Percentiles rank a stretch among this genome's conserved stretches.
Conservation (phyloP, 2,888 invertebrate genomes). For the Agonopterix heracliana region DNA sequence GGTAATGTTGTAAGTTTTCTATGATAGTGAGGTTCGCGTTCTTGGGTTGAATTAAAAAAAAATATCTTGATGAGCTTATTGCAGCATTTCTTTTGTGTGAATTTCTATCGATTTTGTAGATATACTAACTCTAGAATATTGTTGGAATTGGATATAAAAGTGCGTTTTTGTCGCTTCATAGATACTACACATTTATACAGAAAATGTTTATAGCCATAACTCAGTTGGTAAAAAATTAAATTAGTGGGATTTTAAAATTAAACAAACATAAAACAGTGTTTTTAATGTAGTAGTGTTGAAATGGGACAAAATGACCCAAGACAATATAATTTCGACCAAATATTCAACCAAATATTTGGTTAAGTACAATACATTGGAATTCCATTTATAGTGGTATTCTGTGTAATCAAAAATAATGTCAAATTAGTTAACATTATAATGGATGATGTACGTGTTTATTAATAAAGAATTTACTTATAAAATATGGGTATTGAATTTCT, state of each 20-base stretch:
- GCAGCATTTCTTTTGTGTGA: slow-evolving; percentile 22
- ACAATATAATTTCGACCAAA: slow-evolving; percentile 72
- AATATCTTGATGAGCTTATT: slow-evolving; percentile 18
- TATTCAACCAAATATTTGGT: slow-evolving; percentile 64
- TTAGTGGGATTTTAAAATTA: slow-evolving; percentile 32
- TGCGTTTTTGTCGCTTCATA: slow-evolving; percentile 27
- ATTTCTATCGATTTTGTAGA: slow-evolving; percentile 13
- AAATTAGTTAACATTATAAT: slow-evolving; percentile 51
- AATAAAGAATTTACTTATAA: slow-evolving; percentile 65
- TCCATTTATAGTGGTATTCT: slow-evolving; percentile 46
- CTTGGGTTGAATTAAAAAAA: background rate
- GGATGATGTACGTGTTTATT: slow-evolving; percentile 55
- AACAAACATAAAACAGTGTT: slow-evolving; percentile 29
- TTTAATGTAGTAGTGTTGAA: slow-evolving; percentile 30
- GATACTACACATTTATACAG: slow-evolving; percentile 24
- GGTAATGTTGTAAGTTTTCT: too few species aligned
- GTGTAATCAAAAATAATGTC: slow-evolving; percentile 52
- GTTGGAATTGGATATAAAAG: slow-evolving; percentile 9
- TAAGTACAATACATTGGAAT: slow-evolving; percentile 44
- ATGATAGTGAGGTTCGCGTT: too few species aligned
- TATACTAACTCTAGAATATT: slow-evolving; percentile 4
- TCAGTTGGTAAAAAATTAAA: background rate
- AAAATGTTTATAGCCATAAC: background rate
- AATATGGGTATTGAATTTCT: slow-evolving; percentile 37
- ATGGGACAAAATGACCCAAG: slow-evolving; percentile 43